Base-by-base conservation (phyloP, 2,797 vertebrate species). In the Podarcis siculus region DNA sequence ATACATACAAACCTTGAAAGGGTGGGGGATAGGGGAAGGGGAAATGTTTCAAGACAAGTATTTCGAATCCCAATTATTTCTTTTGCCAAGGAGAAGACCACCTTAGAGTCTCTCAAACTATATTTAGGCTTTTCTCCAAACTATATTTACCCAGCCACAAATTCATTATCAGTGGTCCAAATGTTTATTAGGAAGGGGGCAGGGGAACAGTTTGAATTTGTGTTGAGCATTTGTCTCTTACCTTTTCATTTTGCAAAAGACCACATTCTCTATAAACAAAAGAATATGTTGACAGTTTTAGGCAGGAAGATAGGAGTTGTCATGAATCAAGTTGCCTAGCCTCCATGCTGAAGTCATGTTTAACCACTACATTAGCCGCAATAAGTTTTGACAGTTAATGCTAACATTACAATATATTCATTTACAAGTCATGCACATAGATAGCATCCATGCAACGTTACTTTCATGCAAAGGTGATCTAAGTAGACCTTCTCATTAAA, bases 171-270 rank as follows among this genome's bases (percentile, higher is more conserved):
- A 95, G 93, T 95, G 95, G 92, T 95, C 96, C 96, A 95, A 83
- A 61, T 92, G 94, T 95, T 96, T 95, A 97, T 96, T 95, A 97
- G 96, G 97, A 96, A 97, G 96, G 97, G 97, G 97, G 97, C 95
- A 97, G 97, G 97, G 97, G 97, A 96, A 97, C 96, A 97, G 97
- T 98, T 98, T 97, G 97, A 97, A 98, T 98, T 96, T 95, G 98
- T 98, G 98, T 99, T 98, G 98, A 98, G 97, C 98, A 98, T 98
- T 97, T 97, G 98, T 98, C 97, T 98, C 99, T 99, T 99, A 99
- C 99, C 99, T 99, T 99, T 97, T 99, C 98, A 99, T 99, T 99
- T 99, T 99, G 99, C 99, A 99, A 98, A 98, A 99, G 99, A 99
- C 98, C 99, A 98, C 98, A 98, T 98, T 99, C 98, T 98, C 99